A percentile compares a stretch with the other conserved stretches of the same genome.
Conservation (phyloP, 2,888 invertebrate species). For the Acheta domesticus region DNA sequence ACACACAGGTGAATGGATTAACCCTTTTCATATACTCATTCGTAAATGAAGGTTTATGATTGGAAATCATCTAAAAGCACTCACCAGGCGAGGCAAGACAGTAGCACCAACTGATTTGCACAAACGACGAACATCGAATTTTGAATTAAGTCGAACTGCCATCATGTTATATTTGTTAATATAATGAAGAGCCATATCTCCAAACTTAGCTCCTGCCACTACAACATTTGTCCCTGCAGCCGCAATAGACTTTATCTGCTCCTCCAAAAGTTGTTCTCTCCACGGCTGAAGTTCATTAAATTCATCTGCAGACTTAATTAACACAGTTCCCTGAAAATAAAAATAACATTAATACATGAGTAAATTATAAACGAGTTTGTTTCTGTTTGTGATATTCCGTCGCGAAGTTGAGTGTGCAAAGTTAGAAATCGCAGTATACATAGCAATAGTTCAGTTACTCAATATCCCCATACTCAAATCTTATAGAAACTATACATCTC, state of each 20-base stretch:
- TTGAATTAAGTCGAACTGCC: slow-evolving; percentile 92
- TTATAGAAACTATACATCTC: too few species aligned
- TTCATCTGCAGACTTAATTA: slow-evolving; percentile 95
- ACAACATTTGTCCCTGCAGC: slow-evolving; percentile 88
- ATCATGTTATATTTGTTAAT: slow-evolving; percentile 93
- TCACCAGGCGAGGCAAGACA: slow-evolving; percentile 63
- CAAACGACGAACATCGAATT: slow-evolving; percentile 92
- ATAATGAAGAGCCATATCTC: slow-evolving; percentile 96
- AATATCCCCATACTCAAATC: too few species aligned
- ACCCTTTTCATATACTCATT: too few species aligned
- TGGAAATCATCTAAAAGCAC: slow-evolving; percentile 41
- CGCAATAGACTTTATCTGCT: slow-evolving; percentile 83
- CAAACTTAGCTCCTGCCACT: slow-evolving; percentile 96
- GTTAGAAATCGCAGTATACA: too few species aligned
- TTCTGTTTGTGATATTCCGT: too few species aligned
- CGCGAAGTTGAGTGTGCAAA: too few species aligned
- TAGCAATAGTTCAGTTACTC: too few species aligned
- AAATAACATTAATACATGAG: slow-evolving; percentile 1
- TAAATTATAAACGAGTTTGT: too few species aligned
- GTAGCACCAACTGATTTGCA: slow-evolving; percentile 86
- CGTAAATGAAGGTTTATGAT: too few species aligned
- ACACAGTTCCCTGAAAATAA: slow-evolving; percentile 57
- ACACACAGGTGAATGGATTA: too few species aligned
- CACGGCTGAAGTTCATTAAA: slow-evolving; percentile 88
- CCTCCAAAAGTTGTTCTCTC: slow-evolving; percentile 87